phyloP scores from a whole-genome alignment of 2,888 invertebrate genomes.

The Callimorpha dominula region DNA sequence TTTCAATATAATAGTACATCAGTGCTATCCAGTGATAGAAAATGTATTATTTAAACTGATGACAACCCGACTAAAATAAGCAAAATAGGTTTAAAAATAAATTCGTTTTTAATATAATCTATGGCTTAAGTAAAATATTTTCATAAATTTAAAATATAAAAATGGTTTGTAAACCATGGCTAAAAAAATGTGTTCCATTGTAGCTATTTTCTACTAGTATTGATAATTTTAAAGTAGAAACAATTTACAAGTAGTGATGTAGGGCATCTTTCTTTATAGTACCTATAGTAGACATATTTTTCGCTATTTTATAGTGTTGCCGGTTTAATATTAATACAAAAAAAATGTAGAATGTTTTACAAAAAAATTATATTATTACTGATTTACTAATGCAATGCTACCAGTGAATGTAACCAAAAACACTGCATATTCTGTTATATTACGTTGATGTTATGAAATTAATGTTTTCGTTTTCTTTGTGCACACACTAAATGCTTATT shows the following conservation, averaged over 20 bases:
- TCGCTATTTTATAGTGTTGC: slow-evolving; percentile 36
- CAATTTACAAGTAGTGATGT: slow-evolving; percentile 37
- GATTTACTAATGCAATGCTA: slow-evolving; percentile 34
- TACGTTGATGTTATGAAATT: slow-evolving; percentile 35
- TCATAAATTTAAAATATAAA: slow-evolving; percentile 26
- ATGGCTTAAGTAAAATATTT: slow-evolving; percentile 36
- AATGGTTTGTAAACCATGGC: slow-evolving; percentile 29
- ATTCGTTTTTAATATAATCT: slow-evolving; percentile 20
- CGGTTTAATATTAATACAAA: slow-evolving; percentile 14
- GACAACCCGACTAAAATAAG: slow-evolving; percentile 23
- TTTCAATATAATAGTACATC: slow-evolving; percentile 43
- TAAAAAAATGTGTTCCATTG: slow-evolving; percentile 45
- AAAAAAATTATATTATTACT: background rate
- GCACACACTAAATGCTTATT: slow-evolving; percentile 49
- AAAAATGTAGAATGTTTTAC: slow-evolving; percentile 8
- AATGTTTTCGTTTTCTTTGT: slow-evolving; percentile 49
- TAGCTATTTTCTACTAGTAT: slow-evolving; percentile 42
- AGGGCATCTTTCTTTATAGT: slow-evolving; percentile 12
- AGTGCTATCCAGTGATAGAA: slow-evolving; percentile 38
- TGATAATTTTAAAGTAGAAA: slow-evolving; percentile 34
- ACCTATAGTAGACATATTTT: slow-evolving; percentile 15
- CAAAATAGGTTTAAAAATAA: slow-evolving; percentile 10
- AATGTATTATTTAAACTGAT: slow-evolving; percentile 42
- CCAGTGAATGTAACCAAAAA: slow-evolving; percentile 53
- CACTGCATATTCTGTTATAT: slow-evolving; percentile 1